Evolutionary conservation across 2,797 vertebrate species (phyloP), one percentile per base, ranked within the genome.

Genomic region (Lemur catta): DNA sequence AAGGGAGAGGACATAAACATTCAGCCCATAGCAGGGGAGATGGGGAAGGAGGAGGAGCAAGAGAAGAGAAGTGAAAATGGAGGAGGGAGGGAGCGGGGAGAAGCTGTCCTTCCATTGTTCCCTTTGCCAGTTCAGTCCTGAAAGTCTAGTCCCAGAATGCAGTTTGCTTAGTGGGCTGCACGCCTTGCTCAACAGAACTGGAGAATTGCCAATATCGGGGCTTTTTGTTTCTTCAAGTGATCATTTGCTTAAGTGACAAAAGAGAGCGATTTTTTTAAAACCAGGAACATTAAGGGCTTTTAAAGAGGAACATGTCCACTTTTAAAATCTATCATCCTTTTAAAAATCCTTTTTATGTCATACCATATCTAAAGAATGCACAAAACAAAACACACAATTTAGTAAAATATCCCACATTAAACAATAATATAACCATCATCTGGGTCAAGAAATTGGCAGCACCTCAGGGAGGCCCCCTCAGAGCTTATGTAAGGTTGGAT

Each of bases 111-210:
- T 35, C 18, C 15, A 46, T 2, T 15, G 7, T 26, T 3, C 46
- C 24, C 72, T 26, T 15, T 24, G 24, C 61, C 38, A 52, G 20
- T 18, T 15, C 2, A 13, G 35, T 43, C 82, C 35, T 71, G 26
- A 52, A 63, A 38, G 26, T 15, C 35, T 35, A 38, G 5, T 22
- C 48, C 26, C 3, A 80, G 50, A 74, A 26, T 63, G 28, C 1
- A 17, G 7, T 43, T 4, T 57, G 17, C 9, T 65, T 15, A 4
- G 20, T 24, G 50, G 8, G 15, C 35, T 3, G 2, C 1, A 0
- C 11, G 14, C 41, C 20, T 20, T 28, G 22, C 72, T 89, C 12
- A 14, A 17, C 22, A 28, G 69, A 89, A 38, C 33, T 22, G n/a
- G 46, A 38, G 18, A 87, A 30, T 26, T 48, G 14, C 43, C 24